Conservation (phyloP, 2,797 vertebrate species). For the Phrynocephalus vlangalii region DNA sequence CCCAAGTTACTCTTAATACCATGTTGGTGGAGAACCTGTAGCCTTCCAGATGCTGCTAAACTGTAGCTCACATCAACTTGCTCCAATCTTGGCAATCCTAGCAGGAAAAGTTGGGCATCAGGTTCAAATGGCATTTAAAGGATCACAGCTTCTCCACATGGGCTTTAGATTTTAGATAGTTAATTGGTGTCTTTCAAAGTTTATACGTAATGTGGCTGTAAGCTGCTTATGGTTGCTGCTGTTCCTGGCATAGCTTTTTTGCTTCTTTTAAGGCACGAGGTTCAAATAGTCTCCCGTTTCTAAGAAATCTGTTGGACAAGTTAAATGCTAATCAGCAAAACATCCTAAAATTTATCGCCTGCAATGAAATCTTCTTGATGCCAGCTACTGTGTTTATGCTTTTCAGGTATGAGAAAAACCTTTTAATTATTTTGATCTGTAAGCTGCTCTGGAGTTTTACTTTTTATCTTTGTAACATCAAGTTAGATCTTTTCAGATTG, state of each 20-base stretch:
- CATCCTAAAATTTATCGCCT: slow-evolving; percentile 97
- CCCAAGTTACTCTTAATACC: neutral
- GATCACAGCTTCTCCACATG: neutral
- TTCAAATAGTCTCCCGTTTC: slow-evolving; percentile 88
- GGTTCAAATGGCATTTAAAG: neutral
- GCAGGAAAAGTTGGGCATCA: neutral
- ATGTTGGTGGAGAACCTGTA: neutral
- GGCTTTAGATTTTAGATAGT: neutral
- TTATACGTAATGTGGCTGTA: neutral
- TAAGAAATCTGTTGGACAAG: slow-evolving; percentile 92
- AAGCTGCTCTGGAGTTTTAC: neutral
- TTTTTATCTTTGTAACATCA: neutral
- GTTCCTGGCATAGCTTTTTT: slow-evolving; percentile 50
- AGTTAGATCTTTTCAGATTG: neutral
- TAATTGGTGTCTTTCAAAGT: neutral
- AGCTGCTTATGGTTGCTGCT: neutral
- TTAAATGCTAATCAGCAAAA: slow-evolving; percentile 96
- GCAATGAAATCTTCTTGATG: slow-evolving; percentile 99
- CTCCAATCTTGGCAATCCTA: neutral
- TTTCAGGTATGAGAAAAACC: slow-evolving; percentile 82
- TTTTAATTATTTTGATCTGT: neutral
- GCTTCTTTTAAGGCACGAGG: slow-evolving; percentile 84
- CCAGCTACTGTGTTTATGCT: slow-evolving; percentile 98
- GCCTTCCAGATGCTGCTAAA: neutral
- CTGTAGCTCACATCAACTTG: neutral